Base-by-base conservation (phyloP, 1,140 invertebrate genomes). In the Drosophila eugracilis region DNA sequence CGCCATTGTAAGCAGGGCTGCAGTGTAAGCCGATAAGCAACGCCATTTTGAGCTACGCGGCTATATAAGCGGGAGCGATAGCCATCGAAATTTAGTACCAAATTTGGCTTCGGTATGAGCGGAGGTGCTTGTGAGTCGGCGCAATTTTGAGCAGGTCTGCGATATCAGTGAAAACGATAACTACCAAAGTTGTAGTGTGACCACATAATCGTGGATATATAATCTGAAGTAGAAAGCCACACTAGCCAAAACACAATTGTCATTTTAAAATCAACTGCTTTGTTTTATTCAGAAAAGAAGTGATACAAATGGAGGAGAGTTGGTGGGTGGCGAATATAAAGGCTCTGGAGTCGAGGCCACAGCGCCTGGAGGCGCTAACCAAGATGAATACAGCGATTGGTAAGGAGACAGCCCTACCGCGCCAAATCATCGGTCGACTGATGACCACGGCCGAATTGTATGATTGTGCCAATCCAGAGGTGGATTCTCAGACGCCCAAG, bases 301-400 rank as follows among this genome's bases (percentile, higher is more conserved):
- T 14, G 12, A 36, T 48, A 17, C 53, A 45, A 57, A 91, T 91
- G 90, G 89, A 88, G 2, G 91, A 92, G 21, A 90, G 88, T 24
- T 93, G 92, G 93, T 93, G 89, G 85, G 63, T 77, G 22, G 78
- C 86, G 15, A 90, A 92, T 69, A 49, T 91, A 19, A 76, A 84
- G 19, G 86, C 91, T 26, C 76, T 93, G 50, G 57, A 85, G 42
- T 70, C 89, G 1, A 88, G 89, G 80, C 83, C 85, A 41, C 71
- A 84, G 7, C 80, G 92, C 62, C 75, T 92, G 34, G 83, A 89
- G 2, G 85, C 91, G 3, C 83, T 93, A 4, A 66, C 34, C 19
- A 42, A 9, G 6, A 59, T 86, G 41, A 54, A 49, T 12, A 49
- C 36, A 0, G 39, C 50, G 0, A 59, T 86, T n/a, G 81, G 75